Base-by-base conservation (phyloP, 2,113 vertebrate species). In the Ranitomeya variabilis region DNA sequence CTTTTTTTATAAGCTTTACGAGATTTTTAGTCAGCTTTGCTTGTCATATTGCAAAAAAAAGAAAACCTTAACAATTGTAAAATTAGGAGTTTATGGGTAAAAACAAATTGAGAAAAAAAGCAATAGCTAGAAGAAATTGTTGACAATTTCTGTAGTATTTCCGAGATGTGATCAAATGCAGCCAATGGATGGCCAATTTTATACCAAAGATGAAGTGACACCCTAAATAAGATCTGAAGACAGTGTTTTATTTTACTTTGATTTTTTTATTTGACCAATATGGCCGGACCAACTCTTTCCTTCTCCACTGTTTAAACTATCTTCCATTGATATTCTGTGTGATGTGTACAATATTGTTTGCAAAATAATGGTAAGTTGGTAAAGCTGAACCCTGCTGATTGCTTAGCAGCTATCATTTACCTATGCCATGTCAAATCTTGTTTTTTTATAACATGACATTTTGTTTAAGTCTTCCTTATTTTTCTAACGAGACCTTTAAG, bases 121-220 rank as follows among this genome's bases (percentile, higher is more conserved):
- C 98, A 99, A 99, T 98, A 96, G 96, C 94, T 96, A 98, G 97
- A 98, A 95, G 97, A 97, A 98, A 98, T 99, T 98, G 97, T 98
- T 98, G 97, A 97, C 97, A 98, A 98, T 98, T 98, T 98, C 97
- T 98, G 97, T 98, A 97, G 97, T 98, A 95, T 98, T 99, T 98
- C 96, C 94, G 97, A 97, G 98, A 97, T 95, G 97, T 98, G 96
- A 97, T 97, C 95, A 97, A 97, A 98, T 97, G 96, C 97, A 99
- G 97, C 97, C 97, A 96, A 95, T 94, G 95, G 96, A 97, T 95
- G 97, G 97, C 97, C 96, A 97, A 97, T 98, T 99, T 99, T 98
- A 99, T 99, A 99, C 98, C 97, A 99, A 99, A 99, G 98, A 99
- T 96, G 96, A 98, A 97, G 96, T 97, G 95, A 97, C 94, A 95